Evolutionary conservation across 1,140 invertebrate species (phyloP).

Genomic region (Kradibia gibbosae): DNA sequence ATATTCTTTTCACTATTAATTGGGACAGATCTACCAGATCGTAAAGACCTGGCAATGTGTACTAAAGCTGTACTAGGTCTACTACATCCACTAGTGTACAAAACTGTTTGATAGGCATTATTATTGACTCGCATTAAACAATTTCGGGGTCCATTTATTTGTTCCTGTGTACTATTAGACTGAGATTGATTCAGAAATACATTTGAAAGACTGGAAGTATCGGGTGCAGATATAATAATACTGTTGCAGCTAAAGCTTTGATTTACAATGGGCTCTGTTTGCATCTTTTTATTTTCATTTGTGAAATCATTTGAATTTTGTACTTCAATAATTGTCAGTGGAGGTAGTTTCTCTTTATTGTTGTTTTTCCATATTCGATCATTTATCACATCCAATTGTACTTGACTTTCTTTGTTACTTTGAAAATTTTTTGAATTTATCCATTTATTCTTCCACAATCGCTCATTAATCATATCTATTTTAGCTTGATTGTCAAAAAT

Average conservation of each 20-base stretch:
- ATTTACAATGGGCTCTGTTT: slow-evolving; percentile 61
- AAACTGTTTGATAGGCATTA: slow-evolving; percentile 79
- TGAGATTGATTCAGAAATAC: slow-evolving; percentile 52
- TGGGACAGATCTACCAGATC: slow-evolving; percentile 60
- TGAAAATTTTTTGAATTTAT: slow-evolving; percentile 51
- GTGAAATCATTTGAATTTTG: slow-evolving; percentile 58
- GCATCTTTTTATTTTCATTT: slow-evolving; percentile 51
- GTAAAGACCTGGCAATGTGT: slow-evolving; percentile 58
- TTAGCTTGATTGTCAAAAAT: slow-evolving; percentile 52
- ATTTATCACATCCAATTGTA: slow-evolving; percentile 66
- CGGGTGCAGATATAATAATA: slow-evolving; percentile 64
- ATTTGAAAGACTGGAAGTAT: slow-evolving; percentile 68
- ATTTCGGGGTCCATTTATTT: slow-evolving; percentile 77
- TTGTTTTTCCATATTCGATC: slow-evolving; percentile 63
- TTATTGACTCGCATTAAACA: slow-evolving; percentile 83
- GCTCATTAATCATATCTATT: slow-evolving; percentile 68
- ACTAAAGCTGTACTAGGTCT: slow-evolving; percentile 66
- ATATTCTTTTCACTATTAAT: slow-evolving; percentile 63
- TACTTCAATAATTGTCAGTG: slow-evolving; percentile 66
- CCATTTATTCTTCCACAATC: slow-evolving; percentile 68
- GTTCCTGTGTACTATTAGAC: slow-evolving; percentile 55
- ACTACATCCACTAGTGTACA: slow-evolving; percentile 74
- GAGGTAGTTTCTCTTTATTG: slow-evolving; percentile 45
- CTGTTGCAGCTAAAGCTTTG: slow-evolving; percentile 69
- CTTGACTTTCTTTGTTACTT: slow-evolving; percentile 44